phyloP scores from a whole-genome alignment of 2,888 invertebrate species.

The Cryptophagus acutangulus region DNA sequence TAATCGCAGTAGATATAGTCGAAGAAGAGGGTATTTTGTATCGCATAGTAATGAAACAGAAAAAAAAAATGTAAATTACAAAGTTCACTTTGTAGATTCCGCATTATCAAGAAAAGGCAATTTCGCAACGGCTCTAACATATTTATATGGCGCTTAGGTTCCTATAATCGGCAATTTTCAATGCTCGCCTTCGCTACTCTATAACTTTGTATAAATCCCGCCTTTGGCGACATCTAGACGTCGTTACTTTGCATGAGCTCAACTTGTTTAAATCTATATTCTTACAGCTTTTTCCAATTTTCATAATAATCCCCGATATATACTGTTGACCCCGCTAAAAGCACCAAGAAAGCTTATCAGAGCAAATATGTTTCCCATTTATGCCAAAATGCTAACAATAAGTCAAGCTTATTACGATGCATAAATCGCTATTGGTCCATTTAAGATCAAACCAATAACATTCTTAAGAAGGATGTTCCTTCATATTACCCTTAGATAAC shows the following conservation, averaged over 20 bases:
- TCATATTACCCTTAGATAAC: constrained; percentile 40
- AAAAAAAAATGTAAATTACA: constrained; percentile 31
- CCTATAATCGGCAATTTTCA: constrained; percentile 45
- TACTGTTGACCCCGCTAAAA: constrained; percentile 13
- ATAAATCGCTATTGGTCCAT: constrained; percentile 40
- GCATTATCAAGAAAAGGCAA: constrained; percentile 24
- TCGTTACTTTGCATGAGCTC: constrained; percentile 41
- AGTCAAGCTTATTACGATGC: constrained; percentile 34
- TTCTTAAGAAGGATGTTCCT: constrained; percentile 40
- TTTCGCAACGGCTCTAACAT: constrained; percentile 35
- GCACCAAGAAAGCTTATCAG: constrained; percentile 17
- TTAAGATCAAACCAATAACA: constrained; percentile 41
- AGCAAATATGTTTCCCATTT: constrained; percentile 21
- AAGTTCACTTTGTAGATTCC: constrained; percentile 22
- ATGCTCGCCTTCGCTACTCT: constrained; percentile 40
- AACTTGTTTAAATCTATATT: constrained; percentile 39
- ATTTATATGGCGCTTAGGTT: constrained; percentile 43
- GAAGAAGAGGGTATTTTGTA: too few relatives aligned
- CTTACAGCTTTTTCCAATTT: constrained; percentile 35
- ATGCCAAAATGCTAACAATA: constrained; percentile 17
- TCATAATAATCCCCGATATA: constrained; percentile 29
- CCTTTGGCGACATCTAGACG: constrained; percentile 42
- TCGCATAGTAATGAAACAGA: too few relatives aligned
- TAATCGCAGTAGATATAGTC: constrained; percentile 1
- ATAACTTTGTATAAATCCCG: constrained; percentile 41